phyloP scores from a whole-genome alignment of 2,888 invertebrate genomes.

The Loripinus fragilis region DNA sequence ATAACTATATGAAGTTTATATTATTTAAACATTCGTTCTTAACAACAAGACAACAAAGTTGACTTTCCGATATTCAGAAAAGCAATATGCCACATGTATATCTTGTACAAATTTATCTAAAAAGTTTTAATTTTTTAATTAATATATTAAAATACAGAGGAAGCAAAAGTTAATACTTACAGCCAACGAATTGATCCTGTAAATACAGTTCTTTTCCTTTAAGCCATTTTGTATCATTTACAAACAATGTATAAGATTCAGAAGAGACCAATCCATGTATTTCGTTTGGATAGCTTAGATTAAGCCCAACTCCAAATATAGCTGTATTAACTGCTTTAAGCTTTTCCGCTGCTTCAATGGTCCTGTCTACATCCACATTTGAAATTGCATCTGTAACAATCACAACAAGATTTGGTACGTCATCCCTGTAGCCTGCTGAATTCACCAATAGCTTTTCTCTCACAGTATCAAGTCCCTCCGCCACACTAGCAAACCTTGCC shows the following conservation, averaged over 20 bases:
- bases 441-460: constrained; percentile 56
- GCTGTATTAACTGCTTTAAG: constrained; percentile 52
- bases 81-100: too few species aligned
- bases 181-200: constrained; percentile 46
- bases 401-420: constrained; percentile 70
- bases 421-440: constrained; percentile 59
- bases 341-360: constrained; percentile 51
- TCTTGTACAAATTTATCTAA: too few species aligned
- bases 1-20: too few species aligned
- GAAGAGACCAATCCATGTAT: constrained; percentile 53
- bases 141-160: too few species aligned
- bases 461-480: constrained; percentile 67
- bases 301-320: constrained; percentile 58
- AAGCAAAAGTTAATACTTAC: too few species aligned
- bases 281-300: constrained; percentile 60
- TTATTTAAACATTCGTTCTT: too few species aligned
- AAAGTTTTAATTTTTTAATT: too few species aligned
- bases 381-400: constrained; percentile 72
- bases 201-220: constrained; percentile 21
- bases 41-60: too few species aligned
- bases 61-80: too few species aligned
- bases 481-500: constrained; percentile 60
- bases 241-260: constrained; percentile 33
- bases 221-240: constrained; percentile 35
- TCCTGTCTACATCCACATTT: constrained; percentile 47